These are phyloP conservation scores for Channa argus DNA, from an alignment of 2,113 vertebrate species.

Conservation along the genomic window DNA sequence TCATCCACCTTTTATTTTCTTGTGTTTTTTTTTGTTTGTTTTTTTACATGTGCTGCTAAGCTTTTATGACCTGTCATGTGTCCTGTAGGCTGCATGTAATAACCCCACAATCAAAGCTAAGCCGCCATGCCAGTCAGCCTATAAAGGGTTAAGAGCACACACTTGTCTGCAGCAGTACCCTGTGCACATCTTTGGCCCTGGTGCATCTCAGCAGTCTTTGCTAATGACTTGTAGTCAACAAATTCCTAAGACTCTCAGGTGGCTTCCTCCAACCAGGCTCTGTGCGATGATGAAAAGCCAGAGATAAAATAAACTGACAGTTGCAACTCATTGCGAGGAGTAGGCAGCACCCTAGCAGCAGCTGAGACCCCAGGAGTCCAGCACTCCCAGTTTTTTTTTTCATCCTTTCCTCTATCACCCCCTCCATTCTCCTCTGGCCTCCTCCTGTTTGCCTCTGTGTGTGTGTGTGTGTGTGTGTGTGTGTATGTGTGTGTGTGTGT, in stretches of 20 bases:
- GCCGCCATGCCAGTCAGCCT: conserved; percentile 68
- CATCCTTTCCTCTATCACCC: conserved; percentile 60
- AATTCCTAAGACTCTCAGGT: conserved; percentile 96
- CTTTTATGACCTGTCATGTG: conserved; percentile 46
- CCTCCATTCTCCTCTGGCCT: conserved; percentile 66
- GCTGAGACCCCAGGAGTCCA: conserved; percentile 90
- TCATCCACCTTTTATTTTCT: conserved; percentile 30
- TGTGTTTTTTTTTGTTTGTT: conserved; percentile 34
- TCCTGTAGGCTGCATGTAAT: conserved; percentile 70
- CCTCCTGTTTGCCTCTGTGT: conserved; percentile 58
- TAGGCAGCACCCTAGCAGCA: conserved; percentile 93
- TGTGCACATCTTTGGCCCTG: conserved; percentile 80
- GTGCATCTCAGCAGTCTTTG: conserved; percentile 85
- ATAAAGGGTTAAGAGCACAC: conserved; percentile 77
- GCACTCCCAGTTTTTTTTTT: conserved; percentile 67
- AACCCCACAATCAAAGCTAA: conserved; percentile 71
- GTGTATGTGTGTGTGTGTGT: conserved; percentile 22
- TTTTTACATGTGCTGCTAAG: conserved; percentile 42
- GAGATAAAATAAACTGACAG: conserved; percentile 99
- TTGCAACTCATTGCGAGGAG: conserved; percentile 95
- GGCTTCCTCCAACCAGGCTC: conserved; percentile 93
- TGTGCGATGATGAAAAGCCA: conserved; percentile 97
- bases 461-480: conserved; percentile 34
- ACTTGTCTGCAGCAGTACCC: conserved; percentile 82
- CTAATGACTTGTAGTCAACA: conserved; percentile 97